These are phyloP conservation scores for Pseudococcus viburni DNA, from an alignment of 2,888 invertebrate genomes.

Conservation along the genomic window DNA sequence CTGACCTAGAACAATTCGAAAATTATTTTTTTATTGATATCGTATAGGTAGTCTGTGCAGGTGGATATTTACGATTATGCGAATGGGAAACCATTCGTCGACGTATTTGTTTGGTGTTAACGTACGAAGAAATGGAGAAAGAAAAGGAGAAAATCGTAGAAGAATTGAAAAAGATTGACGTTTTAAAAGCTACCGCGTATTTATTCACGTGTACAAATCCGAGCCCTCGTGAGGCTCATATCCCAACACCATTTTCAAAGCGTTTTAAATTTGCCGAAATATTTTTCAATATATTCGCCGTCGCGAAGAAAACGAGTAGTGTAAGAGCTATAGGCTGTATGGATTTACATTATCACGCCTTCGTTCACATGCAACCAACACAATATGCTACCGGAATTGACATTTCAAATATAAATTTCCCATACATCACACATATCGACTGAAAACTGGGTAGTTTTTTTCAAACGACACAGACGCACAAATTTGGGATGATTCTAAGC, in stretches of 20 bases:
- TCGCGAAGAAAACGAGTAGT: neutral
- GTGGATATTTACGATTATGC: neutral
- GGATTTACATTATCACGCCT: constrained; percentile 23
- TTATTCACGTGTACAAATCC: constrained; percentile 28
- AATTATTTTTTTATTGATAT: constrained; percentile 20
- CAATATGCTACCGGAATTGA: constrained; percentile 28
- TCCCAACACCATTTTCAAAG: constrained; percentile 10
- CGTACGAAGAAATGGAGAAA: neutral
- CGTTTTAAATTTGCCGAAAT: constrained; percentile 37
- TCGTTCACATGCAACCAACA: constrained; percentile 18
- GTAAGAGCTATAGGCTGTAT: constrained; percentile 4
- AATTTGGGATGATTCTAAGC: no score
- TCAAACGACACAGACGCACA: no score
- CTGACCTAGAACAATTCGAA: constrained; percentile 80
- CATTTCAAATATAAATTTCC: constrained; percentile 29
- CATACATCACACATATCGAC: neutral
- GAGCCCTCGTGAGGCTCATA: constrained; percentile 35
- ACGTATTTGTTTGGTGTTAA: neutral
- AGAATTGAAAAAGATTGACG: constrained; percentile 49
- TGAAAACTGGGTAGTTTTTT: no score
- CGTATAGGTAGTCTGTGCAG: neutral
- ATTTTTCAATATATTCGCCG: constrained; percentile 31
- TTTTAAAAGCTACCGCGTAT: constrained; percentile 28
- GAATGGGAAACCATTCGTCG: neutral
- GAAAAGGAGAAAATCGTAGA: neutral